Base-by-base conservation (phyloP, 2,113 vertebrate species). In the Ammodytes dubius region DNA sequence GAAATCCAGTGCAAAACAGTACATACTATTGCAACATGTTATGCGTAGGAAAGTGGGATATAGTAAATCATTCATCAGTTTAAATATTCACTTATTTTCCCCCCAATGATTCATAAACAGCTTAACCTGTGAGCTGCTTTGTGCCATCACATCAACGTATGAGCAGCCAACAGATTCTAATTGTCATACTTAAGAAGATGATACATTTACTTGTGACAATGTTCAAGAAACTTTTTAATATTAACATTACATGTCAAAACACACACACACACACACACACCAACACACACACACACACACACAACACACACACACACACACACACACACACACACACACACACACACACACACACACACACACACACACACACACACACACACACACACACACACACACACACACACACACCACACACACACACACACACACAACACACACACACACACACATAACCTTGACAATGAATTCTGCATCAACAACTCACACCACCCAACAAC, bases 141-240 rank as follows among this genome's bases (percentile, higher is more conserved):
- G 5, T 35, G 17, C 4, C 14, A 37, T 17, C 14, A 27, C 10
- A 53, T 10, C 14, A 37, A 37, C 7, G 49, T 68, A 42, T 4
- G n/a, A 67, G 27, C 9, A 65, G 12, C 39, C 49, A 43, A 35
- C 50, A 72, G 66, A 70, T 70, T 50, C 59, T 39, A 39, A 60
- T 53, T 75, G 61, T 50, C 47, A 46, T 5, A 56, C 27, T 65
- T 71, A 5, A 66, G 42, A 78, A 14, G 13, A 76, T 49, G 59
- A 52, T 57, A 74, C 4, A 40, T 57, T 58, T 57, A 37, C 45
- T 40, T 53, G 43, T 0, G 3, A 64, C 14, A 7, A 17, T 77
- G 40, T 39, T 49, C 37, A 47, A 6, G 11, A 35, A 7, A 7
- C 40, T 49, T 61, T 57, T 57, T 35, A 19, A 60, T 70, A 56